phyloP scores from a whole-genome alignment of 1,140 invertebrate genomes.

The Condylostylus longicornis region DNA sequence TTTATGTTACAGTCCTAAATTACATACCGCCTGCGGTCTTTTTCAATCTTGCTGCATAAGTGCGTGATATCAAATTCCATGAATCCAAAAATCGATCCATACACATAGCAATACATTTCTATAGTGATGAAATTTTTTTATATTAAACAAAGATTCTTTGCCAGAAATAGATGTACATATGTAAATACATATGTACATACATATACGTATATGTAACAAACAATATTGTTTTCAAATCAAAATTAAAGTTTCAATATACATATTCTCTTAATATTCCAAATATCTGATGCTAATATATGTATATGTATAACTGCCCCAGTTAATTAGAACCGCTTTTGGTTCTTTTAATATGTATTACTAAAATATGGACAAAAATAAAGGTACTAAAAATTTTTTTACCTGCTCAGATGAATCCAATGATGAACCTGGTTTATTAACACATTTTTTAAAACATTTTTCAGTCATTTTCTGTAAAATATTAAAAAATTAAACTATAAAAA shows the following conservation, averaged over 20 bases:
- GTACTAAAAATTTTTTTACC: no score
- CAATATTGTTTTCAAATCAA: no score
- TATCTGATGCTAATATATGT: no score
- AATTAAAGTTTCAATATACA: conserved; percentile 1
- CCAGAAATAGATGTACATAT: background rate
- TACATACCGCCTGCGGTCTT: no score
- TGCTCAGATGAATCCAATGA: conserved; percentile 83
- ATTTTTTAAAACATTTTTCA: conserved; percentile 94
- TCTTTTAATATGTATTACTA: no score
- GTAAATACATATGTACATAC: no score
- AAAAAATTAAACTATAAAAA: conserved; percentile 2
- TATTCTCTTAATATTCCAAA: conserved; percentile 14
- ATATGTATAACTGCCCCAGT: no score
- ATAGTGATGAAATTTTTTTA: conserved; percentile 30
- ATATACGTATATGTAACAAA: no score
- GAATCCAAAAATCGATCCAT: conserved; percentile 97
- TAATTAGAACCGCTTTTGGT: no score
- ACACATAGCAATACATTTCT: conserved; percentile 95
- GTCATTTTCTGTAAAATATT: conserved; percentile 73
- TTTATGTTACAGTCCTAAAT: no score
- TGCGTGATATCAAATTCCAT: conserved; percentile 76
- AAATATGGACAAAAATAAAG: no score
- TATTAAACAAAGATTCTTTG: background rate
- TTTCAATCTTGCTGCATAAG: conserved; percentile 67
- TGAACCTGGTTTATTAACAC: conserved; percentile 79